Percentiles rank a stretch among this genome's conserved stretches.
phyloP scores from a whole-genome alignment of 1,140 invertebrate genomes.

The Cotesia glomerata region DNA sequence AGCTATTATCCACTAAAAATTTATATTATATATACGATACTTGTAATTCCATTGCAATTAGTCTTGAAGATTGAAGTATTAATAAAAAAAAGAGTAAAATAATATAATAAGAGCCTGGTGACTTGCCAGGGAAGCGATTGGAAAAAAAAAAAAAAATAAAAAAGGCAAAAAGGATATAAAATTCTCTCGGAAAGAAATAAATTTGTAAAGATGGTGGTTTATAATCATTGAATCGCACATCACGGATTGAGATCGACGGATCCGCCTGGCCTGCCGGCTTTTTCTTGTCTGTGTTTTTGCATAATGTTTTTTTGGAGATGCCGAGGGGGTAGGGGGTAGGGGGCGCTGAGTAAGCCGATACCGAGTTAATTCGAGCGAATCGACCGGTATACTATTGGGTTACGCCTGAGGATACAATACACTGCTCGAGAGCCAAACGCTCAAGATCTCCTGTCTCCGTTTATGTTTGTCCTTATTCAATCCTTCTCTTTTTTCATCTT shows the following conservation, averaged over 20 bases:
- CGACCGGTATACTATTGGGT: constrained; percentile 29
- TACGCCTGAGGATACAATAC: constrained; percentile 23
- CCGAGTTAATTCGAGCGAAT: constrained; percentile 30
- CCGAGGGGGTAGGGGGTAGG: background rate
- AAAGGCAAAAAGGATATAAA: background rate
- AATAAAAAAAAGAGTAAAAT: too few species aligned
- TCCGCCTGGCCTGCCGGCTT: constrained; percentile 12
- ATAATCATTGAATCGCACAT: constrained; percentile 12
- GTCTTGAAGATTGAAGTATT: too few species aligned
- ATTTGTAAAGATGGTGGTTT: background rate
- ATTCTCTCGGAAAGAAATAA: background rate
- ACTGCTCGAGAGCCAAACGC: background rate
- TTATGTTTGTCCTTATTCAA: constrained; percentile 23
- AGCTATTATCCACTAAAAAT: too few species aligned
- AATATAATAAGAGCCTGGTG: too few species aligned
- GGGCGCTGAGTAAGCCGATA: constrained; percentile 15
- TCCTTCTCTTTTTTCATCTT: background rate
- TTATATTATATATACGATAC: too few species aligned
- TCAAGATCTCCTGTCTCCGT: constrained; percentile 16
- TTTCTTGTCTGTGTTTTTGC: constrained; percentile 13
- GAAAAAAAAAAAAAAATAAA: background rate
- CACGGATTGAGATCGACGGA: constrained; percentile 17
- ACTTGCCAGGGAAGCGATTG: too few species aligned
- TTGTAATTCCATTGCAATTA: too few species aligned
- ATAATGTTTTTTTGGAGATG: constrained; percentile 16